These are phyloP conservation scores for Chymomyza caudatula DNA, from an alignment of 2,888 invertebrate genomes.

Conservation along the genomic window DNA sequence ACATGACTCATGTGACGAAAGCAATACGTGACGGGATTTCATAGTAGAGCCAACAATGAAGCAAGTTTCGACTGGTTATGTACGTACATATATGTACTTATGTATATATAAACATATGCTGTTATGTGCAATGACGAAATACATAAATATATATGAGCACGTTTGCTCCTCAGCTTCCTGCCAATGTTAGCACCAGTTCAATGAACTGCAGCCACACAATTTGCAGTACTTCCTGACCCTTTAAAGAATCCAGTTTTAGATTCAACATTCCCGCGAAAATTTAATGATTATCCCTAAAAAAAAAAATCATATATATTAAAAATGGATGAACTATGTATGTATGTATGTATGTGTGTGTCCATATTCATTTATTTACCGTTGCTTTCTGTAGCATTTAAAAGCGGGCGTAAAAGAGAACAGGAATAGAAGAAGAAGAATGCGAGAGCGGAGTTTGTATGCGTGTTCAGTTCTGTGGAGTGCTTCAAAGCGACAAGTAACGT, in stretches of 20 bases:
- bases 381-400: no score
- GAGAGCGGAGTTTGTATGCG: no score
- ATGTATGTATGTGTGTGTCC: no score
- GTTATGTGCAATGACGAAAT: background rate
- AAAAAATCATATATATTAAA: no score
- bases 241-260: background rate
- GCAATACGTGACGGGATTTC: constrained; percentile 60
- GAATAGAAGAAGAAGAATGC: no score
- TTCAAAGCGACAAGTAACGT: no score
- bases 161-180: constrained; percentile 1
- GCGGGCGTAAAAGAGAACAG: no score
- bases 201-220: constrained; percentile 25
- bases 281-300: background rate
- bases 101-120: background rate
- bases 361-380: no score
- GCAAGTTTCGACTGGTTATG: background rate
- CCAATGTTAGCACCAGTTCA: constrained; percentile 22
- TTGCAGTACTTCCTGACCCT: background rate
- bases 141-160: background rate
- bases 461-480: no score
- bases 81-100: background rate
- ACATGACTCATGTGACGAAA: constrained; percentile 37
- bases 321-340: no score
- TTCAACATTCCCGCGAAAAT: background rate
- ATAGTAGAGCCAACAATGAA: constrained; percentile 9